A percentile compares a stretch with the other conserved stretches of the same genome.
Evolutionary conservation across 2,113 vertebrate species (phyloP).

Genomic region (Epinephelus fuscoguttatus): DNA sequence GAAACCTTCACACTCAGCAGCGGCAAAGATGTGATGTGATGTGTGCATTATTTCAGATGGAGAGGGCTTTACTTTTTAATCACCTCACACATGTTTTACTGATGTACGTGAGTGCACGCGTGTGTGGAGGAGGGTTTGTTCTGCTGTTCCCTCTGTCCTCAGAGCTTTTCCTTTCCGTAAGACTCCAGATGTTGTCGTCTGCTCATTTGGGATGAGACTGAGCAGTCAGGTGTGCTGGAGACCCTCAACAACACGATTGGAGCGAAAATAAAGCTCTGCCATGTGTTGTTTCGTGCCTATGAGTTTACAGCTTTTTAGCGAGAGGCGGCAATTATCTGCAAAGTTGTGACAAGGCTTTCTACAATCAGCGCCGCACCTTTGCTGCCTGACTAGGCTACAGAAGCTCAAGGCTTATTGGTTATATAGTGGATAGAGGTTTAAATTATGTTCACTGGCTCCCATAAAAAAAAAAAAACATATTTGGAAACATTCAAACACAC

Average conservation of each 20-base stretch:
- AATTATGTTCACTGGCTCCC: slow-evolving; percentile 4
- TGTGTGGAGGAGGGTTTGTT: slow-evolving; percentile 36
- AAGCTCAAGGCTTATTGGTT: not conserved
- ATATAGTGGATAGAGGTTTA: not conserved
- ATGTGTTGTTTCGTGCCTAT: slow-evolving; percentile 49
- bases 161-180: slow-evolving; percentile 60
- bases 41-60: slow-evolving; percentile 20
- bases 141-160: slow-evolving; percentile 55
- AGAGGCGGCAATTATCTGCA: slow-evolving; percentile 28
- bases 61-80: slow-evolving; percentile 65
- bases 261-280: slow-evolving; percentile 46
- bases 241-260: slow-evolving; percentile 45
- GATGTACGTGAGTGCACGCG: not conserved
- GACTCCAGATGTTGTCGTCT: slow-evolving; percentile 75
- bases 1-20: slow-evolving; percentile 11
- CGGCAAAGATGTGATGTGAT: slow-evolving; percentile 45
- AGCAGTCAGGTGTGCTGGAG: slow-evolving; percentile 72
- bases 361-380: slow-evolving; percentile 35
- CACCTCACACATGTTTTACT: slow-evolving; percentile 44
- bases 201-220: slow-evolving; percentile 64
- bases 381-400: slow-evolving; percentile 22
- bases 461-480: not conserved
- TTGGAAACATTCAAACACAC: not conserved
- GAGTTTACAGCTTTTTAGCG: slow-evolving; percentile 31
- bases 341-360: slow-evolving; percentile 46